Evolutionary conservation across 1,140 invertebrate genomes (phyloP).

Genomic region (Palaemon carinicauda): DNA sequence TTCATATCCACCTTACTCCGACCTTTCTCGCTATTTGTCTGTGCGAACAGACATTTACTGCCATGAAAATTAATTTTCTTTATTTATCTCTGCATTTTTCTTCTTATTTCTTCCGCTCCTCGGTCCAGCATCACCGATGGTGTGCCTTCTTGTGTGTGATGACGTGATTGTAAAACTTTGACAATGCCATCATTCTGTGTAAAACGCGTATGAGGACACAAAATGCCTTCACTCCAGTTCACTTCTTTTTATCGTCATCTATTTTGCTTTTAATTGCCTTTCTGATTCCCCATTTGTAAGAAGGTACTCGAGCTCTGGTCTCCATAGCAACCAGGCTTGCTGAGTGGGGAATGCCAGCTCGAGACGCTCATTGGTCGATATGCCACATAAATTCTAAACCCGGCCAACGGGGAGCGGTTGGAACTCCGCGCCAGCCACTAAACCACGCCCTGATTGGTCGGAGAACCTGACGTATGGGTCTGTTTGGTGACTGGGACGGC

Average conservation of each 20-base stretch:
- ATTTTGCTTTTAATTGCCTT: conserved; percentile 56
- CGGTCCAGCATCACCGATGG: background rate
- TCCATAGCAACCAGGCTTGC: conserved; percentile 52
- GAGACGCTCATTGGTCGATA: conserved; percentile 26
- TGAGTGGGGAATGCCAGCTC: conserved; percentile 17
- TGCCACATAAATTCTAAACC: conserved; percentile 20
- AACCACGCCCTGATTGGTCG: background rate
- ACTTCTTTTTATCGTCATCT: conserved; percentile 52
- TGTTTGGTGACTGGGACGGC: background rate
- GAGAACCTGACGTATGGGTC: conserved; percentile 25
- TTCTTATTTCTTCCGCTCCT: background rate
- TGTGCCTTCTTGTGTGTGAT: background rate
- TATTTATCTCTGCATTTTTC: background rate
- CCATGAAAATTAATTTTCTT: background rate
- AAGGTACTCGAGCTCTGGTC: conserved; percentile 46
- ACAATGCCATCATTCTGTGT: conserved; percentile 52
- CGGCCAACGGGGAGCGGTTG: background rate
- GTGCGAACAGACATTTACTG: too few species aligned
- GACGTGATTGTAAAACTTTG: conserved; percentile 36
- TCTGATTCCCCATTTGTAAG: conserved; percentile 54
- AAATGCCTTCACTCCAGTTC: conserved; percentile 51
- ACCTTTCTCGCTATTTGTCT: too few species aligned
- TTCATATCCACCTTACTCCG: too few species aligned
- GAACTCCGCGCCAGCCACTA: background rate
- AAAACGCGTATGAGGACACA: conserved; percentile 48